Evolutionary conservation across 2,113 vertebrate genomes (phyloP).

Genomic region (Bubo bubo): DNA sequence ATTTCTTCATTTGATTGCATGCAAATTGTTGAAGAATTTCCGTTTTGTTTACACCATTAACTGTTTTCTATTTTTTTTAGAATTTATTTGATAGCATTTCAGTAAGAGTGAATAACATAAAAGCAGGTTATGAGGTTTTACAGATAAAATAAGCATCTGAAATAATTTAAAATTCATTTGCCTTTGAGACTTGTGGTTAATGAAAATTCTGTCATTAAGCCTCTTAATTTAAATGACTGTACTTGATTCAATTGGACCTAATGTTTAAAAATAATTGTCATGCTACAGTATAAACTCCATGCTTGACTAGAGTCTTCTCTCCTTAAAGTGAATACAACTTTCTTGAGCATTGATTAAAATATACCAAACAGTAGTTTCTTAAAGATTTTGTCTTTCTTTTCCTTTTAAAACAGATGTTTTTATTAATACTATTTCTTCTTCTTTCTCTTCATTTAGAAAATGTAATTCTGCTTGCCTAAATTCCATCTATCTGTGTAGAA

Average conservation of each 20-base stretch:
- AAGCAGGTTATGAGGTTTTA: slow-evolving; percentile 22
- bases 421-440: not conserved
- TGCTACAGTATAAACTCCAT: not conserved
- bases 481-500: not conserved
- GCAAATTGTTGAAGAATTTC: not conserved
- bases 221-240: slow-evolving; percentile 20
- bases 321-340: not conserved
- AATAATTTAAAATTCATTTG: slow-evolving; percentile 18
- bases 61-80: not conserved
- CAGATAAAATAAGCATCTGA: slow-evolving; percentile 1
- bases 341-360: not conserved
- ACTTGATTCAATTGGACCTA: not conserved
- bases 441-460: not conserved
- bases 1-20: not conserved
- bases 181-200: slow-evolving; percentile 23
- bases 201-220: slow-evolving; percentile 40
- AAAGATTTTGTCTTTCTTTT: not conserved
- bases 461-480: not conserved
- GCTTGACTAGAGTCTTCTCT: not conserved
- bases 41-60: not conserved
- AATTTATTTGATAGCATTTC: not conserved
- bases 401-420: not conserved
- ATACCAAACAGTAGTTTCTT: not conserved
- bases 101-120: not conserved
- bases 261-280: slow-evolving; percentile 14